A percentile compares a stretch with the other conserved stretches of the same genome.
These are phyloP conservation scores for Leucosticte australis DNA, from an alignment of 2,113 vertebrate genomes.

Conservation along the genomic window DNA sequence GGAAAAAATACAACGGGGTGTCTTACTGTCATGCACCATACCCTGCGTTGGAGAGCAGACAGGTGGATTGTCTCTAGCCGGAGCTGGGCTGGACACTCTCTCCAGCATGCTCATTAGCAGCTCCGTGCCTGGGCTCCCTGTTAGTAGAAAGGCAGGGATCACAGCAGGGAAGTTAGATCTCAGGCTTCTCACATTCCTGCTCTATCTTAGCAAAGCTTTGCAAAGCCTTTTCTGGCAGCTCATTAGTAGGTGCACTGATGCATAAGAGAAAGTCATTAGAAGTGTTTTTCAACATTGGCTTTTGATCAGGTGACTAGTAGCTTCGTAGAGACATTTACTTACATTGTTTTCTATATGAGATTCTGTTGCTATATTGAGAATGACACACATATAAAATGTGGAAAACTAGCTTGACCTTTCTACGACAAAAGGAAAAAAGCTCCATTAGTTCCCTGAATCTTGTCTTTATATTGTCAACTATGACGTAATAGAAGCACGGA, in stretches of 20 bases:
- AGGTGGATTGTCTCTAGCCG: conserved; percentile 85
- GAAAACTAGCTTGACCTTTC: conserved; percentile 81
- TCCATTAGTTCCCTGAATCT: conserved; percentile 70
- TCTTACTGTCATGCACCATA: conserved; percentile 88
- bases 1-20: conserved; percentile 84
- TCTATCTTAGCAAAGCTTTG: conserved; percentile 92
- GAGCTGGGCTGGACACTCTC: conserved; percentile 82
- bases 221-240: conserved; percentile 99
- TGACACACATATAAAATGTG: conserved; percentile 79
- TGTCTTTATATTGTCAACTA: conserved; percentile 71
- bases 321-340: conserved; percentile 82
- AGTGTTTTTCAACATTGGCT: conserved; percentile 91
- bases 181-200: conserved; percentile 94
- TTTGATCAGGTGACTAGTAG: conserved; percentile 95
- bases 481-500: conserved; percentile 73
- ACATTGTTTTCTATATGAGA: conserved; percentile 83
- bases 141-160: conserved; percentile 98
- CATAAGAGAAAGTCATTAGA: conserved; percentile 99
- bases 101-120: conserved; percentile 97
- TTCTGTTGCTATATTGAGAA: conserved; percentile 80
- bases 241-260: conserved; percentile 99
- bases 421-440: conserved; percentile 71
- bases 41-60: conserved; percentile 86
- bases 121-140: conserved; percentile 87
- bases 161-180: conserved; percentile 97